Percentiles rank a stretch among this genome's conserved stretches.
These are phyloP conservation scores for Embidobia sp. DNA, from an alignment of 2,888 invertebrate species.

Conservation along the genomic window DNA sequence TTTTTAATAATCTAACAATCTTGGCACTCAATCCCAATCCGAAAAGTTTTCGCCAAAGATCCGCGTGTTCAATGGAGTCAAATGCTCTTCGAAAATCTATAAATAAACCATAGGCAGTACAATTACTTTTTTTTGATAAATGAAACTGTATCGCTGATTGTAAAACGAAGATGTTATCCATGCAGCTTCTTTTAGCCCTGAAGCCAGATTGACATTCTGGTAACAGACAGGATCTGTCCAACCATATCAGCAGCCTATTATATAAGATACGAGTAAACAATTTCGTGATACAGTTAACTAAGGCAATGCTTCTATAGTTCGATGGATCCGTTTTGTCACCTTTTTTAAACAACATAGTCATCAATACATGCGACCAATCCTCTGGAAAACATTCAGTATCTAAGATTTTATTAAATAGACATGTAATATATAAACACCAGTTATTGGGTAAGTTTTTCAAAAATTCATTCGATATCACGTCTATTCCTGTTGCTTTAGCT, in stretches of 20 bases:
- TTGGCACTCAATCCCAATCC: not conserved
- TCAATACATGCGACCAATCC: not conserved
- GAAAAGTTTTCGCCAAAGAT: conserved; percentile 2
- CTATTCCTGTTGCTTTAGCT: not conserved
- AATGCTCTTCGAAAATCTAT: conserved; percentile 7
- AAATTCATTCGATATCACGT: not conserved
- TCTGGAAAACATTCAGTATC: not conserved
- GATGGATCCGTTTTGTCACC: not conserved
- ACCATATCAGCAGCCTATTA: too few species aligned
- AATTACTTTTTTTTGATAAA: not conserved
- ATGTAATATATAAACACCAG: not conserved
- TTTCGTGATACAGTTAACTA: conserved; percentile 2
- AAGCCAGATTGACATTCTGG: conserved; percentile 45
- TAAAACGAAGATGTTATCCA: conserved; percentile 66
- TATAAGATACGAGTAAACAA: not conserved
- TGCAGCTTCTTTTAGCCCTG: conserved; percentile 44
- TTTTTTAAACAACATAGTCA: not conserved
- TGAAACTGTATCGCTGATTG: not conserved
- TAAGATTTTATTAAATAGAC: not conserved
- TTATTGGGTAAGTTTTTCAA: not conserved
- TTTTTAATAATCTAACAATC: not conserved
- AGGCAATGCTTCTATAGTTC: conserved; percentile 4
- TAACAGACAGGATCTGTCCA: too few species aligned
- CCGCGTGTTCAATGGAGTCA: not conserved
- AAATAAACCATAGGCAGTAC: not conserved